phyloP scores from a whole-genome alignment of 2,888 invertebrate species.

The Rhogogaster chlorosoma region DNA sequence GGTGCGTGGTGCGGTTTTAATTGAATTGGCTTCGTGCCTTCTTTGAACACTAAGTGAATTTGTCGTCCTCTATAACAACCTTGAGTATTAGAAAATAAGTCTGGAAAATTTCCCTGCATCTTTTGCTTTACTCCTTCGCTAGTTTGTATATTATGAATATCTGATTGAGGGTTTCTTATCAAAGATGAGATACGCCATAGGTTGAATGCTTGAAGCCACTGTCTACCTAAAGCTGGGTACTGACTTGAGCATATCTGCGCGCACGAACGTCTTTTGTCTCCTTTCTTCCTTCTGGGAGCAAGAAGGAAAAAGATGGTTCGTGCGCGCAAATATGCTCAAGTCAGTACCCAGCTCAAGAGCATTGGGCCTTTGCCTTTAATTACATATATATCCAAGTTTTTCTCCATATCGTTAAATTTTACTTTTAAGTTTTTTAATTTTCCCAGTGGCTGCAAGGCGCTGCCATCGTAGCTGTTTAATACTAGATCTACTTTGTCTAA shows the following conservation, averaged over 20 bases:
- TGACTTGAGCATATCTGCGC: too few relatives aligned
- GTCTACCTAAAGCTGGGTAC: too few relatives aligned
- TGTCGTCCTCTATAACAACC: slow-evolving; percentile 54
- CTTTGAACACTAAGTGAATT: slow-evolving; percentile 58
- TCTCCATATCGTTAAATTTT: slow-evolving; percentile 20
- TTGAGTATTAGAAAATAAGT: slow-evolving; percentile 49
- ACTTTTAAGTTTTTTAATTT: slow-evolving; percentile 46
- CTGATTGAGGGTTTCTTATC: not conserved
- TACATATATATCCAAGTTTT: slow-evolving; percentile 48
- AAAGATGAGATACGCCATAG: slow-evolving; percentile 47
- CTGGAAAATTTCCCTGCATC: slow-evolving; percentile 45
- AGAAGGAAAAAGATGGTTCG: too few relatives aligned
- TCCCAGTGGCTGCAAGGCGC: slow-evolving; percentile 43
- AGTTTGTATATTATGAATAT: slow-evolving; percentile 10
- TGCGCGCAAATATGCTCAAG: too few relatives aligned
- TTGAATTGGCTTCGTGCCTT: slow-evolving; percentile 56
- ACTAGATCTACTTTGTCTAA: slow-evolving; percentile 34
- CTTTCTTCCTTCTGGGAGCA: too few relatives aligned
- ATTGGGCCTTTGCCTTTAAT: slow-evolving; percentile 50
- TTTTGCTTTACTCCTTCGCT: slow-evolving; percentile 9
- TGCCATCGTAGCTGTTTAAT: slow-evolving; percentile 47
- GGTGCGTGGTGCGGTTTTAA: slow-evolving; percentile 60
- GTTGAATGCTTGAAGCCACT: slow-evolving; percentile 53
- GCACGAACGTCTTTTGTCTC: too few relatives aligned
- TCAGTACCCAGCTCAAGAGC: too few relatives aligned